Percentiles rank a stretch among this genome's conserved stretches.
phyloP scores from a whole-genome alignment of 2,888 invertebrate genomes.

The Nebria brevicollis region DNA sequence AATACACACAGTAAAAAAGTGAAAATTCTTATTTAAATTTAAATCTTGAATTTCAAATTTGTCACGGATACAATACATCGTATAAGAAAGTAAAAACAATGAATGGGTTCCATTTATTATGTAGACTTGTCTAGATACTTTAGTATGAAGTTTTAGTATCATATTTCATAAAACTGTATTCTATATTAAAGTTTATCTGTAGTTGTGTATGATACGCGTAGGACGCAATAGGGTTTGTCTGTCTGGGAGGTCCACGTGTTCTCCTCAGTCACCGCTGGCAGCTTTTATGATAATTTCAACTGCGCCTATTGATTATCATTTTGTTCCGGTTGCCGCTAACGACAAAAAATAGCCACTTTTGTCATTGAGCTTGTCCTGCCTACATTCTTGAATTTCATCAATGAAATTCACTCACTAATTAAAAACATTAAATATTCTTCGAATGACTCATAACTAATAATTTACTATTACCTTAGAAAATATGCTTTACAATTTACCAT shows the following conservation, averaged over 20 bases:
- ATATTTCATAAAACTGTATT: background rate
- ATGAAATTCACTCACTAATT: background rate
- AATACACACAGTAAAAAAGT: too few relatives aligned
- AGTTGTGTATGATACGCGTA: background rate
- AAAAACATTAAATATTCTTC: too few relatives aligned
- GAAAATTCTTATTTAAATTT: too few relatives aligned
- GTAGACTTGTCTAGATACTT: background rate
- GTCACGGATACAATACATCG: too few relatives aligned
- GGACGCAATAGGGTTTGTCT: background rate
- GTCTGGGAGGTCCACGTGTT: constrained; percentile 18
- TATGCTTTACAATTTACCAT: too few relatives aligned
- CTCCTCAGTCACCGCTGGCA: background rate
- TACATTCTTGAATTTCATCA: background rate
- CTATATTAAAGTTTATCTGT: too few relatives aligned
- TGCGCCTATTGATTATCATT: constrained; percentile 24
- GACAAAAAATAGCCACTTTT: constrained; percentile 12
- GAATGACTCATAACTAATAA: too few relatives aligned
- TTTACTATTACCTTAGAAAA: too few relatives aligned
- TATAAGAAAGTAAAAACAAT: too few relatives aligned
- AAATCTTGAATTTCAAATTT: too few relatives aligned
- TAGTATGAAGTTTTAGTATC: background rate
- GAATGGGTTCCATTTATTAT: too few relatives aligned
- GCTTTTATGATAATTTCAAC: constrained; percentile 21
- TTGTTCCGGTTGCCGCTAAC: constrained; percentile 19
- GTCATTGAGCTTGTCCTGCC: constrained; percentile 14